These are phyloP conservation scores for Phengaris alcon DNA, from an alignment of 2,888 invertebrate species.

Conservation along the genomic window DNA sequence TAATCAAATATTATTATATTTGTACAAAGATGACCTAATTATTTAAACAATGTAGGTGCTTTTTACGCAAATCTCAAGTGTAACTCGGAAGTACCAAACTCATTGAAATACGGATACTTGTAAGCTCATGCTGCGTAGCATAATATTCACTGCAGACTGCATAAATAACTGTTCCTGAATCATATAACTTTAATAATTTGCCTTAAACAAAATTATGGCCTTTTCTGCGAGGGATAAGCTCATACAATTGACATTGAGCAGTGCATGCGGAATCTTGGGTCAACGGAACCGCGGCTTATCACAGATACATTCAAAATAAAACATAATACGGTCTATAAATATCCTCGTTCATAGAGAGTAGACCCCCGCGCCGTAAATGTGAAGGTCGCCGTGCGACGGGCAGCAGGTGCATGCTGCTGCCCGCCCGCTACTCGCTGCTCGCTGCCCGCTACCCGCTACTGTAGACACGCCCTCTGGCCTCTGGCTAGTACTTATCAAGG, in stretches of 20 bases:
- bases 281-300: conserved; percentile 15
- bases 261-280: not conserved
- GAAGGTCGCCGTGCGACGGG: not conserved
- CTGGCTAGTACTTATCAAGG: not conserved
- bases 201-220: not conserved
- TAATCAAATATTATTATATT: not conserved
- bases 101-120: not conserved
- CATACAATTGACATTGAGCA: not conserved
- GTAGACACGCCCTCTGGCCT: not conserved
- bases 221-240: not conserved
- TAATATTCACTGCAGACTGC: not conserved
- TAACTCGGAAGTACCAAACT: not conserved
- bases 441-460: not conserved
- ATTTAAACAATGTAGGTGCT: not conserved
- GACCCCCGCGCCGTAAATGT: conserved; percentile 8
- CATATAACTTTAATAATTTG: no score
- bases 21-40: not conserved
- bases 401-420: not conserved
- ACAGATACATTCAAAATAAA: conserved; percentile 20
- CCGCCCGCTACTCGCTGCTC: not conserved
- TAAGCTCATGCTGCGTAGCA: not conserved
- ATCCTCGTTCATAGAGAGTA: not conserved
- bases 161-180: not conserved
- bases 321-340: conserved; percentile 10
- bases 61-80: not conserved